Percentiles rank a stretch among this genome's conserved stretches.
phyloP scores from a whole-genome alignment of 1,140 invertebrate species.

The Platorchestia sp. region DNA sequence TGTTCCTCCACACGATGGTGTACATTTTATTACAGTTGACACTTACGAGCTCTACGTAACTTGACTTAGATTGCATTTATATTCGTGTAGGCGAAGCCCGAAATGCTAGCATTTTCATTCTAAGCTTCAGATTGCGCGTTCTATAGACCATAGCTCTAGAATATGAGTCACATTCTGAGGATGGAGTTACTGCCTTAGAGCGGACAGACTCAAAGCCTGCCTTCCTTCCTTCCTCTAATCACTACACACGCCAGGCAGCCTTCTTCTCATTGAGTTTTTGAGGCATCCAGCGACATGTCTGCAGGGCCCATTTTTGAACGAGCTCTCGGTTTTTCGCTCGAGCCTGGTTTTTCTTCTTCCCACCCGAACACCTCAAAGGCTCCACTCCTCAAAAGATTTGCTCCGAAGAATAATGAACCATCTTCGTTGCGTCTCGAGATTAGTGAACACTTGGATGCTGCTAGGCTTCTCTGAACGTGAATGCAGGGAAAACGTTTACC shows the following conservation, averaged over 20 bases:
- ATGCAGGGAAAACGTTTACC: neutral
- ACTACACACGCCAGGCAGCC: slow-evolving; percentile 47
- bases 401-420: slow-evolving; percentile 55
- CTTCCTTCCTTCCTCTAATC: slow-evolving; percentile 40
- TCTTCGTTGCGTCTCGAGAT: slow-evolving; percentile 53
- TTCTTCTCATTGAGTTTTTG: slow-evolving; percentile 55
- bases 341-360: slow-evolving; percentile 50
- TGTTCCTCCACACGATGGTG: neutral
- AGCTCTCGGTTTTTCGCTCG: slow-evolving; percentile 38
- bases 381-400: slow-evolving; percentile 52
- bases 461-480: neutral
- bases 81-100: neutral
- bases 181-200: neutral
- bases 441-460: slow-evolving; percentile 51
- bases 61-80: neutral
- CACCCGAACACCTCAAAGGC: slow-evolving; percentile 55
- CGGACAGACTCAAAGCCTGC: slow-evolving; percentile 1
- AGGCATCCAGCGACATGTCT: slow-evolving; percentile 55
- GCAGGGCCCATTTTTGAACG: slow-evolving; percentile 52
- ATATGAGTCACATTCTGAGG: neutral
- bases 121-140: neutral
- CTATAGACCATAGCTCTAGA: neutral
- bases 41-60: neutral
- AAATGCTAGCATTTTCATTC: neutral
- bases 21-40: neutral